These are phyloP conservation scores for Acrobasis repandana DNA, from an alignment of 2,888 invertebrate genomes.

Conservation along the genomic window DNA sequence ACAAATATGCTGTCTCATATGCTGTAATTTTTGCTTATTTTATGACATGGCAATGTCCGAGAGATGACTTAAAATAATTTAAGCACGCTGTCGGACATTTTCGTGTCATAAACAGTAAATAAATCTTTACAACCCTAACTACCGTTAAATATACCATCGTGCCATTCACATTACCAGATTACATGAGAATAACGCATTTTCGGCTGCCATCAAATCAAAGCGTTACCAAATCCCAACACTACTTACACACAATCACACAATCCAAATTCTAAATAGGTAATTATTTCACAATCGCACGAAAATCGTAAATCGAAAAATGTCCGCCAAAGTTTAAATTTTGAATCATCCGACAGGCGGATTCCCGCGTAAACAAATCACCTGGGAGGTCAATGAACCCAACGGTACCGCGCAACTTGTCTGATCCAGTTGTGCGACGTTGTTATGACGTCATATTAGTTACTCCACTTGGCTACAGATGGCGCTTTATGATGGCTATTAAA, in stretches of 20 bases:
- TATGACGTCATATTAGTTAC: slow-evolving; percentile 69
- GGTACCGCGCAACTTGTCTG: slow-evolving; percentile 69
- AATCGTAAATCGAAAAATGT: slow-evolving; percentile 49
- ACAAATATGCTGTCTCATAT: too few species aligned
- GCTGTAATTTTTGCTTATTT: too few species aligned
- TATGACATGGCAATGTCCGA: too few species aligned
- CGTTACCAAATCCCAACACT: background rate
- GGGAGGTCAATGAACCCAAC: slow-evolving; percentile 72
- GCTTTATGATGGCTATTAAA: slow-evolving; percentile 23
- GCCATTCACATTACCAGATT: slow-evolving; percentile 7
- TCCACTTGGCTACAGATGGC: slow-evolving; percentile 55
- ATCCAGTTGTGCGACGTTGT: slow-evolving; percentile 54
- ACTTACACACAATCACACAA: background rate
- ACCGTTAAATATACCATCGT: slow-evolving; percentile 2
- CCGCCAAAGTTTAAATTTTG: slow-evolving; percentile 45
- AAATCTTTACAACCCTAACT: background rate
- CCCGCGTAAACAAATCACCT: slow-evolving; percentile 73
- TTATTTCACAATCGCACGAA: slow-evolving; percentile 8
- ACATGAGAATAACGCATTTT: background rate
- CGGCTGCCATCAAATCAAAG: background rate
- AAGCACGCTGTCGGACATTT: background rate
- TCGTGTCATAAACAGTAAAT: background rate
- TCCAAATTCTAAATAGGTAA: background rate
- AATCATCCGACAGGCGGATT: slow-evolving; percentile 50
- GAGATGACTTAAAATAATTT: too few species aligned